Evolutionary conservation across 2,797 vertebrate genomes (phyloP), one percentile per base, ranked within the genome.

Genomic region (Chloroceryle inda): DNA sequence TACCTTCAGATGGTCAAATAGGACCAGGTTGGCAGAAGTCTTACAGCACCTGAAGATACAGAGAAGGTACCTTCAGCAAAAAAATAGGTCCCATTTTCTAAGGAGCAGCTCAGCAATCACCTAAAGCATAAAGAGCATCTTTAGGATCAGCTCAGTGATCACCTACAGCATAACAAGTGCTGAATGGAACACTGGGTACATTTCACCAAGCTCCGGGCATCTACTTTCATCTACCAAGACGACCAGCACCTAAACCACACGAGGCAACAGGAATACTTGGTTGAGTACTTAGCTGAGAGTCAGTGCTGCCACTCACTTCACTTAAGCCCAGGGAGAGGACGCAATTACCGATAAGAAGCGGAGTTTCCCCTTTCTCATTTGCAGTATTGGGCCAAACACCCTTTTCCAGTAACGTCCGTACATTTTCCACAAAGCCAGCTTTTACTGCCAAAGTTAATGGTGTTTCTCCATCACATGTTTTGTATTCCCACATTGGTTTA

Each of bases 341-440:
- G 37, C 12, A 52, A 50, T 96, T 99, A 99, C 98, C 99, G 10
- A 99, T 97, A 58, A 99, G 97, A 93, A 99, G 98, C 7, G 98
- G 98, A 3, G 98, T 98, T 97, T 99, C 98, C 72, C 98, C 98
- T 96, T 97, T 98, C 94, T 97, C 95, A 96, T 99, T 99, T 95
- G 98, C 98, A 85, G 96, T 98, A 88, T 98, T 98, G 33, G 98
- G 98, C 75, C 98, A 99, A 37, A 99, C 98, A 50, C 98, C 98
- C 14, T 98, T 98, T 89, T 98, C 98, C 92, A 99, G 96, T 85
- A 99, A 98, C 0, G 96, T 97, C 75, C 35, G 97, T 63, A 98
- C 98, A 11, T 99, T 99, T 93, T 98, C 97, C 85, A 97, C 96
- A 69, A 98, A 97, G 45, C 98, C 98, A 42, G 98, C 97, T 97